These are phyloP conservation scores for Drosophila yooni DNA, from an alignment of 2,888 invertebrate species.

Conservation along the genomic window DNA sequence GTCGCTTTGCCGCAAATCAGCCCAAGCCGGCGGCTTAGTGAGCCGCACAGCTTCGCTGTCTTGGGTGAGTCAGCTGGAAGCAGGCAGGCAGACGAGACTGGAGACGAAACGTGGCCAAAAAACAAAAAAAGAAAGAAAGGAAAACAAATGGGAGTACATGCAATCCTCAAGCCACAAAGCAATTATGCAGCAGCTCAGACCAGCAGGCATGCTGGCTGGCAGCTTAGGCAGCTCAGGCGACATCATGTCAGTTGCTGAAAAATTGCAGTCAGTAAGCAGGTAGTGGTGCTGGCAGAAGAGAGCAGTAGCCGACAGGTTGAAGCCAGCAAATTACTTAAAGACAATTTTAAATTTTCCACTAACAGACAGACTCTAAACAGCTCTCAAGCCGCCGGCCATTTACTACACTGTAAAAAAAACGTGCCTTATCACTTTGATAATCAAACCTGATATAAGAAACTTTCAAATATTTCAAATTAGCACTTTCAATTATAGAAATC, in stretches of 20 bases:
- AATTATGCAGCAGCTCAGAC: conserved; percentile 68
- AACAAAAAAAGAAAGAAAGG: conserved; percentile 20
- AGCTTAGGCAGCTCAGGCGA: conserved; percentile 43
- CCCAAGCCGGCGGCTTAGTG: conserved; percentile 70
- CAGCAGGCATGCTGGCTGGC: conserved; percentile 13
- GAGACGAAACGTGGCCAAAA: not conserved
- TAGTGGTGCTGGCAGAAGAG: conserved; percentile 7
- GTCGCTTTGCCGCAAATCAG: conserved; percentile 63
- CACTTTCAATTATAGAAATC: not conserved
- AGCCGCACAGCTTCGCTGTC: conserved; percentile 44
- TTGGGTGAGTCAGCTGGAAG: conserved; percentile 70
- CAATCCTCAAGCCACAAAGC: conserved; percentile 77
- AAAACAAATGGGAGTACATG: conserved; percentile 15
- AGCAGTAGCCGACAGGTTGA: conserved; percentile 42
- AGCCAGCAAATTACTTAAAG: conserved; percentile 72
- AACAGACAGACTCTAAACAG: conserved; percentile 5
- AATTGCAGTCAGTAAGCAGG: conserved; percentile 56
- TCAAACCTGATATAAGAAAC: not conserved
- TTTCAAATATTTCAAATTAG: not conserved
- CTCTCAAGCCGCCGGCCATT: conserved; percentile 1
- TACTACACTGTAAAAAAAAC: not conserved
- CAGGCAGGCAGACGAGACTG: conserved; percentile 23
- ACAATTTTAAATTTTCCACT: conserved; percentile 46
- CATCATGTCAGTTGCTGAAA: conserved; percentile 77
- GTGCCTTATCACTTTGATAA: not conserved